Evolutionary conservation across 2,797 vertebrate species (phyloP).

Genomic region (Centroberyx gerrardi): DNA sequence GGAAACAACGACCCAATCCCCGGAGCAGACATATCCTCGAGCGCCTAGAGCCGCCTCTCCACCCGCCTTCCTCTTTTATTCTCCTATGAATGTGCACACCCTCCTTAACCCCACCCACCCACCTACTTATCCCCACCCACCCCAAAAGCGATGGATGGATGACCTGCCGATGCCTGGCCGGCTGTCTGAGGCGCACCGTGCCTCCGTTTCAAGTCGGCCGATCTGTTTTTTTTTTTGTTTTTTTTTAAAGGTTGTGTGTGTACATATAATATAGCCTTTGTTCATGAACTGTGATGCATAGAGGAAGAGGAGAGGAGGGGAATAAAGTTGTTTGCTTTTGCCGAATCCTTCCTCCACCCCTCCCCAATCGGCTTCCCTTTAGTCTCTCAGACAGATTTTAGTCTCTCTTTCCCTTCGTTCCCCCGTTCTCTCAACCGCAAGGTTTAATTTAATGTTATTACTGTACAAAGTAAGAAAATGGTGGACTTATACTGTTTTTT

Average conservation of each 20-base stretch:
- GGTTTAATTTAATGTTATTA: slow-evolving; percentile 82
- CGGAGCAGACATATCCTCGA: slow-evolving; percentile 35
- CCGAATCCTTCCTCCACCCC: slow-evolving; percentile 51
- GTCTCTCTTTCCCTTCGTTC: slow-evolving; percentile 32
- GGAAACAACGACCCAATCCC: slow-evolving; percentile 29
- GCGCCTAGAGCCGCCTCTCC: slow-evolving; percentile 28
- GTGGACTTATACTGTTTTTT: slow-evolving; percentile 79
- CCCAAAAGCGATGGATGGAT: slow-evolving; percentile 27
- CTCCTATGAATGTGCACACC: slow-evolving; percentile 73
- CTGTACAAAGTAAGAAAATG: slow-evolving; percentile 84
- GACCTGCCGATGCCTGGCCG: slow-evolving; percentile 46
- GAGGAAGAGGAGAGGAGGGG: slow-evolving; percentile 24
- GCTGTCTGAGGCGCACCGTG: slow-evolving; percentile 16
- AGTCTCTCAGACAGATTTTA: not conserved
- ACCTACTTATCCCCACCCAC: slow-evolving; percentile 1
- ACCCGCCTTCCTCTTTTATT: slow-evolving; percentile 44
- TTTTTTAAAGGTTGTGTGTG: slow-evolving; percentile 41
- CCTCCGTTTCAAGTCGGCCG: slow-evolving; percentile 27
- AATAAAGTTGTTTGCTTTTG: slow-evolving; percentile 15
- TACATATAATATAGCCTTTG: slow-evolving; percentile 65
- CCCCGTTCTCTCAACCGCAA: slow-evolving; percentile 70
- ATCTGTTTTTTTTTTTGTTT: not conserved
- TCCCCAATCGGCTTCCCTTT: slow-evolving; percentile 38
- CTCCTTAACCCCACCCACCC: slow-evolving; percentile 16
- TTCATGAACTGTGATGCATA: slow-evolving; percentile 65